A percentile compares a stretch with the other conserved stretches of the same genome.
Conservation (phyloP, 2,888 invertebrate genomes). For the Ligdia adustata region DNA sequence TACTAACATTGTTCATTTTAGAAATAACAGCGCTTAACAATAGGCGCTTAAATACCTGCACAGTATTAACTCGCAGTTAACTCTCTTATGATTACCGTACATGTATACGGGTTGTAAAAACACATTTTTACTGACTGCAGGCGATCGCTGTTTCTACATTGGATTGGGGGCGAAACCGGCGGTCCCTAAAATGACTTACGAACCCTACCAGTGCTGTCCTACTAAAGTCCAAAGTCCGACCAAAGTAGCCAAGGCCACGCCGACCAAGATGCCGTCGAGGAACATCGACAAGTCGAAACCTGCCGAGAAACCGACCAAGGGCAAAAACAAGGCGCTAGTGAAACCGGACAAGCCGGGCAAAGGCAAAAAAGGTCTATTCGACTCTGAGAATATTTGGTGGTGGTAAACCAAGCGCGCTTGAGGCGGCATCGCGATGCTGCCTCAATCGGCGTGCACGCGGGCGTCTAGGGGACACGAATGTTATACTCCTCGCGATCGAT, state of each 20-base stretch:
- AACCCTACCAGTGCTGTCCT: constrained; percentile 97
- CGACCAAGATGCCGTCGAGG: constrained; percentile 84
- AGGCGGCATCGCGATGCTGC: constrained; percentile 49
- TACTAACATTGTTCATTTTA: constrained; percentile 79
- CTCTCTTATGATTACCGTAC: constrained; percentile 62
- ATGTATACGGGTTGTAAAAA: constrained; percentile 84
- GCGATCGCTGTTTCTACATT: constrained; percentile 98
- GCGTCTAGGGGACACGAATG: constrained; percentile 78
- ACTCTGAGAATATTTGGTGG: constrained; percentile 93
- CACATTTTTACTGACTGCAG: constrained; percentile 96
- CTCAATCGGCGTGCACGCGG: constrained; percentile 63
- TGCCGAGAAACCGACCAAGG: constrained; percentile 66
- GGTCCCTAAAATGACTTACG: constrained; percentile 90
- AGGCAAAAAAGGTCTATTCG: constrained; percentile 93
- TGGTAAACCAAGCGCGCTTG: constrained; percentile 82
- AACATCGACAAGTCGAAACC: constrained; percentile 71
- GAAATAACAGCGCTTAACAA: constrained; percentile 75
- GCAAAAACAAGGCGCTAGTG: constrained; percentile 78
- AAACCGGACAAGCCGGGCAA: constrained; percentile 85
- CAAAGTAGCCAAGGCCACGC: constrained; percentile 91
- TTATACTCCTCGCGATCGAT: constrained; percentile 56
- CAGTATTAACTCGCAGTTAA: constrained; percentile 78
- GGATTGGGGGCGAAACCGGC: constrained; percentile 94
- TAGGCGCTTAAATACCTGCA: constrained; percentile 68
- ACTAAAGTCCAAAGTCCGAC: constrained; percentile 91